Base-by-base conservation (phyloP, 2,797 vertebrate species). In the Megaceryle alcyon region DNA sequence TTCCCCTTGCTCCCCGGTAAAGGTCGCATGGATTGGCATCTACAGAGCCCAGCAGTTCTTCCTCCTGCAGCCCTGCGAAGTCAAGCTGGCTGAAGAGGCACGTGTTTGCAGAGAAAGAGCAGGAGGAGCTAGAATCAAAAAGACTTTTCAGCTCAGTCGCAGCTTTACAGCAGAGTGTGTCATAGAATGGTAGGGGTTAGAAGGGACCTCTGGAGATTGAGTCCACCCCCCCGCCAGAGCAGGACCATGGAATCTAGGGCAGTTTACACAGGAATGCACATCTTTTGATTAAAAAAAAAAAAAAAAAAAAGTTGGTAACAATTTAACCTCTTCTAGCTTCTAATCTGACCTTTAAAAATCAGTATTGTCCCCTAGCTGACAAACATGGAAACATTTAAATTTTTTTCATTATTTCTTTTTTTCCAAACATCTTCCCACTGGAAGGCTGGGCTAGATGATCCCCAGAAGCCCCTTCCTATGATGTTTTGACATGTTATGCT, bases 61-160 rank as follows among this genome's bases (percentile, higher is more conserved):
- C 12, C 48, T 56, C 46, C 63, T 3, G 0, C 48, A 73, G 31
- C 37, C 37, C 29, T 23, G 9, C 2, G 0, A 35, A 46, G 6
- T 8, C 5, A 0, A n/a, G 51, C 7, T 56, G 61, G 41, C 35
- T 29, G 59, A 57, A 53, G 61, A 9, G 26, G 3, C 2, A 0
- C 0, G 0, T 57, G n/a, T 48, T 85, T 70, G 71, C 39, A 82
- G 33, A 33, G 60, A 43, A 68, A 63, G 49, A 68, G 41, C 56
- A 44, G 39, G 26, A 69, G n/a, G 18, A 59, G 25, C 22, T 46
- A 68, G 22, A 51, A 61, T 51, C 5, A 51, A 29, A 69, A 64
- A 19, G 28, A 26, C 29, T 29, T 82, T 65, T 88, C 46, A 69
- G 9, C 16, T 69, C 51, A 49, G 64, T 88, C 1, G 0, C 39